Conservation (phyloP, 2,888 invertebrate species). For the Sarcophaga rosellei region DNA sequence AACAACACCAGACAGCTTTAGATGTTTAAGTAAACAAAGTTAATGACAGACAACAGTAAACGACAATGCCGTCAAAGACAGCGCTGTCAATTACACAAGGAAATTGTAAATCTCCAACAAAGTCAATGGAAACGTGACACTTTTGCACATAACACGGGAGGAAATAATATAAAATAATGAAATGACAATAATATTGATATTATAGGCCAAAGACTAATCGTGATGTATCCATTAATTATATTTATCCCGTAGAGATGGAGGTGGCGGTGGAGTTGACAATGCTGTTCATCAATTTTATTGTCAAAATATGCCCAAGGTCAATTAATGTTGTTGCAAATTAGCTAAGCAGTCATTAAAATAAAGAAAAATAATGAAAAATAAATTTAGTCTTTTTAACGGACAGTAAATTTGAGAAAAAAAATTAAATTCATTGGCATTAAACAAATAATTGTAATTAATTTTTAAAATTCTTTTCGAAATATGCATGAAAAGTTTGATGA, state of each 20-base stretch:
- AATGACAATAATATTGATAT: conserved; percentile 34
- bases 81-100: background rate
- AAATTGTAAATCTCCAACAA: conserved; percentile 13
- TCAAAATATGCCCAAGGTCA: conserved; percentile 43
- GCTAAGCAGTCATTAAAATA: conserved; percentile 22
- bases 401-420: too few relatives aligned
- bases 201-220: conserved; percentile 22
- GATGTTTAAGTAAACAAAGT: conserved; percentile 10
- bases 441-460: too few relatives aligned
- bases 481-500: too few relatives aligned
- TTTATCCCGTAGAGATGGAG: background rate
- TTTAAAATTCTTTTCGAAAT: too few relatives aligned
- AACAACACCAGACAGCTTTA: background rate
- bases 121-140: conserved; percentile 20
- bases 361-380: background rate
- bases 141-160: conserved; percentile 2
- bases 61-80: too few relatives aligned
- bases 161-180: conserved; percentile 26
- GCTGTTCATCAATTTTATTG: conserved; percentile 43
- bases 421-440: too few relatives aligned
- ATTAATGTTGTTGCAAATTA: conserved; percentile 27
- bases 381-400: too few relatives aligned
- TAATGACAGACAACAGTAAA: background rate
- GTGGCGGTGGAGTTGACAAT: background rate
- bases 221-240: conserved; percentile 26